Evolutionary conservation across 2,888 invertebrate genomes (phyloP), one percentile per base, ranked within the genome.

Genomic region (Taphrorychus bicolor): DNA sequence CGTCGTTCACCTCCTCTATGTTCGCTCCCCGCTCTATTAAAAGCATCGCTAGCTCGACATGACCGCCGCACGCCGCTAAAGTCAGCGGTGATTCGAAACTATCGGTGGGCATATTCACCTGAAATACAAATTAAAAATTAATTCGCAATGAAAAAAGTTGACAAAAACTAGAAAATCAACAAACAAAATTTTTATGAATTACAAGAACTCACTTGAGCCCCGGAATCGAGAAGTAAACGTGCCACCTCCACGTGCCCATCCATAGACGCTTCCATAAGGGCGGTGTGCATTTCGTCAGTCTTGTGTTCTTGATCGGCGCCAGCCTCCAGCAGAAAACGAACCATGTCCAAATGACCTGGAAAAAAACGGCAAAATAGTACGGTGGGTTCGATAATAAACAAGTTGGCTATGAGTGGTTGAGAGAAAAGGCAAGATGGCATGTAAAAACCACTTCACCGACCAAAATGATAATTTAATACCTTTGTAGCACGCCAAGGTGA

Each of bases 231-330:
- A 72, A 99, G 86, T 71, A 98, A 86, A 75, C 95, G 86, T 5
- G 98, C 98, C 53, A 99, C 98, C 84, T 98, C 98, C 0, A 98
- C 96, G 81, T 99, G 98, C 0, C 99, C 98, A 83, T 99, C 98
- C 98, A 99, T 99, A 69, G 97, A 97, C 59, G 98, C 98, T 84
- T 99, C 98, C 98, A 99, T 98, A 49, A 99, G 86, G 49, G 98
- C 98, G 21, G 98, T 98, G 84, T 99, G 98, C 97, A 99, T 97
- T 85, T 99, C 99, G 82, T 98, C 98, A 5, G 98, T 98, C 86
- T 98, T 98, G 85, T 98, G 98, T 83, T 98, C 97, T 82, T 97
- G 88, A 83, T 98, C 97, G 16, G 97, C 97, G 70, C 98, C 98
- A 53, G 97, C 97, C 77, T 94, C 95, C 73, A 99, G 84, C 71